Evolutionary conservation across 2,888 invertebrate genomes (phyloP), one percentile per base, ranked within the genome.

Genomic region (Xestia c-nigrum): DNA sequence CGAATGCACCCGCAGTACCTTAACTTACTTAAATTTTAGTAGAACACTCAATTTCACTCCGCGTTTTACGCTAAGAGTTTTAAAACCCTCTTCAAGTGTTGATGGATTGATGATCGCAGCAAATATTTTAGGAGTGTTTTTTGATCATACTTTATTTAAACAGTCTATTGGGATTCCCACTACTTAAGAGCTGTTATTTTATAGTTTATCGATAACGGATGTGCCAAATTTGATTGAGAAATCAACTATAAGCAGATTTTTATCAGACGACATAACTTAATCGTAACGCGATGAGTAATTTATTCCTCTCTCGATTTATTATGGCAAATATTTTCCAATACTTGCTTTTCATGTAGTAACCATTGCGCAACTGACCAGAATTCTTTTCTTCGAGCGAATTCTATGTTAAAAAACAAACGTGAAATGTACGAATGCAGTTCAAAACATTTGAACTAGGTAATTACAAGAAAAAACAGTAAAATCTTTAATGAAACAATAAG

Each of bases 401-500:
- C 16, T 21, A 47, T 50, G 59, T 59, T 19, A 59, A 59, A 16
- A n/a, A 50, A 19, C 9, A 5, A 74, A 66, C 31, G 24, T 14
- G 0, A 38, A 57, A 76, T 38, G 3, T 64, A 31, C 12, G 16
- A 43, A 19, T 38, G 50, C 40, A 47, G 12, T 71, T 10, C 19
- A 38, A 50, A 84, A 59, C 14, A 24, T 64, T 52, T 21, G 19
- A 80, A 72, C 6, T 55, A 40, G 7, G 9, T 40, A 80, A 84
- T 76, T 81, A 69, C 14, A 72, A 79, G 57, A 81, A 76, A 43
- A 65, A 63, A 19, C 47, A 57, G 59, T 83, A 78, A 83, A 78
- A 74, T 75, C 21, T 76, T 76, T 61, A 85, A 73, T 78, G 19
- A 76, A 85, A 75, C 65, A 73, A 69, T 64, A 59, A 64, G 76